Conservation (phyloP, 1,140 invertebrate species). For the Drosophila sp. region DNA sequence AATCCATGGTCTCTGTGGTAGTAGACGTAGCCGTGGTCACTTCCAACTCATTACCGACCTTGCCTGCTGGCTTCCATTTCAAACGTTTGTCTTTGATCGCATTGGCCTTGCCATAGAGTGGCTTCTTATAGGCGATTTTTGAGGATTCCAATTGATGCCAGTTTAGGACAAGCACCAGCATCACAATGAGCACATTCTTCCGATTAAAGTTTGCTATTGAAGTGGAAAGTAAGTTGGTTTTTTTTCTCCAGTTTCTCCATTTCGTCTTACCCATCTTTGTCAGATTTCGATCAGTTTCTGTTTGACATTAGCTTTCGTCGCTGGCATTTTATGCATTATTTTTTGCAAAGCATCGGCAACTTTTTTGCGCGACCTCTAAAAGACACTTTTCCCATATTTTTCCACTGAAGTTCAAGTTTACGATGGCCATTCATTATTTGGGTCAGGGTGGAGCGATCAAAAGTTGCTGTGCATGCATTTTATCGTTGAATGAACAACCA, state of each 20-base stretch:
- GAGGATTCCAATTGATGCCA: slow-evolving; percentile 51
- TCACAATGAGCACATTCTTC: slow-evolving; percentile 14
- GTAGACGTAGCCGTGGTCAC: not conserved
- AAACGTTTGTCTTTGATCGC: slow-evolving; percentile 57
- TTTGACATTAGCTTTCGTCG: not conserved
- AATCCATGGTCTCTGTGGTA: not conserved
- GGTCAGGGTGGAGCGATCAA: not conserved
- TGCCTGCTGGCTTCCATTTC: slow-evolving; percentile 5
- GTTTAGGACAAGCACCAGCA: slow-evolving; percentile 22
- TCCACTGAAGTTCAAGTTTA: slow-evolving; percentile 9
- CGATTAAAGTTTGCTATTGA: not conserved
- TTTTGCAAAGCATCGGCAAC: slow-evolving; percentile 11
- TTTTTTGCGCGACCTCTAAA: slow-evolving; percentile 3
- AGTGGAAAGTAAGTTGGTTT: not conserved
- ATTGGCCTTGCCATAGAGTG: slow-evolving; percentile 53
- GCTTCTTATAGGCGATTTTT: slow-evolving; percentile 75
- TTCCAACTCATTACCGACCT: slow-evolving; percentile 1
- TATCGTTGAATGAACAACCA: not conserved
- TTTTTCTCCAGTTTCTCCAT: not conserved
- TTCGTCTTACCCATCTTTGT: not conserved
- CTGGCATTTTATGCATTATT: slow-evolving; percentile 8
- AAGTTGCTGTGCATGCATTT: not conserved
- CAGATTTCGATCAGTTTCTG: not conserved
- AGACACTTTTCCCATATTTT: not conserved
- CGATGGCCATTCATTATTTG: slow-evolving; percentile 2